Evolutionary conservation across 2,888 invertebrate genomes (phyloP).

Genomic region (Hyles lineata): DNA sequence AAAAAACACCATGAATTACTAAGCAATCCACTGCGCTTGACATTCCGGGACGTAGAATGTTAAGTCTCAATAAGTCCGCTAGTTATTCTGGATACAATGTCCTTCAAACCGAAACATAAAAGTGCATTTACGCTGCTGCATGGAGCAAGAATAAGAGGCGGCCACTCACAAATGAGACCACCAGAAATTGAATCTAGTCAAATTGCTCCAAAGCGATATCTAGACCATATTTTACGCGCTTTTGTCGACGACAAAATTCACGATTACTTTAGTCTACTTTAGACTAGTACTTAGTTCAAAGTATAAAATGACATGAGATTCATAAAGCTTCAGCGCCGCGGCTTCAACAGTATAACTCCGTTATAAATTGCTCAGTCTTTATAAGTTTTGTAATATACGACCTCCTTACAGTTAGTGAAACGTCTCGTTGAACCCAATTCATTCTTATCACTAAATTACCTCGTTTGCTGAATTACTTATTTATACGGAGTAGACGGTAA

Average conservation of each 20-base stretch:
- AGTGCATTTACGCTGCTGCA: too few relatives aligned
- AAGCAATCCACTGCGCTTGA: too few relatives aligned
- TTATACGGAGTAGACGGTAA: slow-evolving; percentile 2
- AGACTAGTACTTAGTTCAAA: not conserved
- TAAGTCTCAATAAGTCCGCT: too few relatives aligned
- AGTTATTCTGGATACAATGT: too few relatives aligned
- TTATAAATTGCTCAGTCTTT: slow-evolving; percentile 23
- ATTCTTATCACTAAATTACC: slow-evolving; percentile 22
- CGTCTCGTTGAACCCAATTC: slow-evolving; percentile 11
- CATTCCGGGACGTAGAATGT: too few relatives aligned
- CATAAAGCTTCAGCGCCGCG: slow-evolving; percentile 4
- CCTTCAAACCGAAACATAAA: too few relatives aligned
- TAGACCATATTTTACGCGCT: not conserved
- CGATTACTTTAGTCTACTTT: not conserved
- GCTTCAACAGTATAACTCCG: not conserved
- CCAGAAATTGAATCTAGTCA: too few relatives aligned
- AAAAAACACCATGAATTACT: too few relatives aligned
- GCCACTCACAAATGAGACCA: too few relatives aligned
- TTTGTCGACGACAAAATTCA: not conserved
- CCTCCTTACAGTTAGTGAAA: not conserved
- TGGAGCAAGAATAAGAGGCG: too few relatives aligned
- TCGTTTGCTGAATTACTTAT: slow-evolving; percentile 20
- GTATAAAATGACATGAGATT: not conserved
- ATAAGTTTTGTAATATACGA: slow-evolving; percentile 26
- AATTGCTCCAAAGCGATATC: too few relatives aligned